These are phyloP conservation scores for Gorsachius goisagi DNA, from an alignment of 2,113 vertebrate genomes.

Conservation along the genomic window DNA sequence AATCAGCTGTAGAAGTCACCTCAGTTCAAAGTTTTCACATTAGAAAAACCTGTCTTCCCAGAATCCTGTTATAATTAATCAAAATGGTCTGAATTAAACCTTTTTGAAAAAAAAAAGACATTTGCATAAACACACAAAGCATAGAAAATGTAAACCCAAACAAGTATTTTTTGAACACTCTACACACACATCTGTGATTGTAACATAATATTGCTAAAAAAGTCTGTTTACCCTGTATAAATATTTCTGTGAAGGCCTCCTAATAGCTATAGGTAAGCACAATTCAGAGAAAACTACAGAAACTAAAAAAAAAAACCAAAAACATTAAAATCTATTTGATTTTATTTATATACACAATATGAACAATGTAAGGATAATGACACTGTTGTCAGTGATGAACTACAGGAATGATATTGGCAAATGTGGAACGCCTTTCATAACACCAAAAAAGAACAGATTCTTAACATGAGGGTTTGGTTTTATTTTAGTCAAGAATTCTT, in stretches of 20 bases:
- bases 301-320: background rate
- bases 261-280: background rate
- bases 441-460: background rate
- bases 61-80: background rate
- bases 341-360: background rate
- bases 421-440: background rate
- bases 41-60: background rate
- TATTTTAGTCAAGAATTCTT: background rate
- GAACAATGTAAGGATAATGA: background rate
- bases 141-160: background rate
- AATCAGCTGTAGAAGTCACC: background rate
- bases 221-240: background rate
- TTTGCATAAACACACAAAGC: background rate
- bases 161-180: background rate
- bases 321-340: background rate
- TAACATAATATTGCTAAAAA: background rate
- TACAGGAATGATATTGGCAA: background rate
- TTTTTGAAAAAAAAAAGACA: background rate
- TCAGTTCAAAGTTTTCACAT: background rate
- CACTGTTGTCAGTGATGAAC: background rate
- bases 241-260: background rate
- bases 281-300: background rate
- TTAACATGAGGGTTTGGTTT: background rate
- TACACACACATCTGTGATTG: background rate
- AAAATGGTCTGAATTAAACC: background rate